Evolutionary conservation across 2,113 vertebrate genomes (phyloP).

Genomic region (Budorcas taxicolor): DNA sequence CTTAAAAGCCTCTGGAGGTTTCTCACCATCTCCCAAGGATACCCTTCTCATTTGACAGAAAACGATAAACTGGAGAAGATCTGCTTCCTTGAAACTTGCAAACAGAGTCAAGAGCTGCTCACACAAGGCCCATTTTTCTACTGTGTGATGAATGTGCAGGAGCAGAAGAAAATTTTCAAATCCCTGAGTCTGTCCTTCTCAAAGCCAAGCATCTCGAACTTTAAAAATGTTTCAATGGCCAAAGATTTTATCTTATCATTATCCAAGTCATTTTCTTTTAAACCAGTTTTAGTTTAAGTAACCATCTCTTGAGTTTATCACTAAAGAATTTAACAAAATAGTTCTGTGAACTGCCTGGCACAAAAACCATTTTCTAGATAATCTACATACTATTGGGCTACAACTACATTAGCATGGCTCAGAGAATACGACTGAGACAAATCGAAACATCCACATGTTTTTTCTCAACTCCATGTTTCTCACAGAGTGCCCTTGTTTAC

Average conservation of each 20-base stretch:
- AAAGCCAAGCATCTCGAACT: background rate
- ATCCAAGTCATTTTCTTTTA: background rate
- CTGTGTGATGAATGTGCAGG: fast-evolving
- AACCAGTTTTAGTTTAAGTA: background rate
- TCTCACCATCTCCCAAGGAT: background rate
- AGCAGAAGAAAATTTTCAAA: background rate
- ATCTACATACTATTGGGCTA: background rate
- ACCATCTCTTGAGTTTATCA: background rate
- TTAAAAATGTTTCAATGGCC: background rate
- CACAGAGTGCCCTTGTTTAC: background rate
- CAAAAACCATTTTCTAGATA: background rate
- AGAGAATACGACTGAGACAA: background rate
- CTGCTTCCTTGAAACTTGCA: background rate
- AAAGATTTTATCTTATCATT: background rate
- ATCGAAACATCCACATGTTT: background rate
- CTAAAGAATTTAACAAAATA: background rate
- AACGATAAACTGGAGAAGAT: background rate
- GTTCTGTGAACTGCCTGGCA: background rate
- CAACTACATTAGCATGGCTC: background rate
- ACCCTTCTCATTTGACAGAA: background rate
- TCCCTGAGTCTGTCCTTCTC: background rate
- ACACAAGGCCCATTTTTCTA: background rate
- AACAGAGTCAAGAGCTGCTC: background rate
- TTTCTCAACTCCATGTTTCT: background rate
- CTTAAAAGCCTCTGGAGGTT: background rate